phyloP scores from a whole-genome alignment of 2,888 invertebrate genomes.

The Oscheius sp. region DNA sequence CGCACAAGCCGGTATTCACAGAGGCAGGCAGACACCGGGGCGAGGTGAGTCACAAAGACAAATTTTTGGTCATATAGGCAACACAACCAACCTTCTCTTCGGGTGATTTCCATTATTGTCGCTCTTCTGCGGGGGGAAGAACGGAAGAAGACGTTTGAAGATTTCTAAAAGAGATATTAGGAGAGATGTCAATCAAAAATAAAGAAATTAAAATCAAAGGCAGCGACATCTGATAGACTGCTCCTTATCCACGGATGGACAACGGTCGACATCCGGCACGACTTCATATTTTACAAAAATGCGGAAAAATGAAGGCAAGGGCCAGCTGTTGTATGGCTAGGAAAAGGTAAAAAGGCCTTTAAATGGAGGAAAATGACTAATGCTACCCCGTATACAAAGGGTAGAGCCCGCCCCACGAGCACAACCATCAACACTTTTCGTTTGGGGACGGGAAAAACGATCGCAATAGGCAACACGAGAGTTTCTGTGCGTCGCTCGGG shows the following conservation, averaged over 20 bases:
- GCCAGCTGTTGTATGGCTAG: not conserved
- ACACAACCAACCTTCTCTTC: constrained; percentile 31
- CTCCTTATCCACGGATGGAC: too few species aligned
- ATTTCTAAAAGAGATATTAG: not conserved
- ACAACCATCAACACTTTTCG: not conserved
- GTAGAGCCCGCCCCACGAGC: not conserved
- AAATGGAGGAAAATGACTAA: constrained; percentile 6
- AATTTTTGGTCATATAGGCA: not conserved
- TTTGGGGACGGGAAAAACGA: too few species aligned
- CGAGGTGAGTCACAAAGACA: not conserved
- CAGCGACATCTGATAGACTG: too few species aligned
- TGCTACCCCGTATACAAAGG: not conserved
- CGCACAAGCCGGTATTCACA: too few species aligned
- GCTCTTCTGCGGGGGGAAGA: constrained; percentile 25
- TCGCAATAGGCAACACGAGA: too few species aligned
- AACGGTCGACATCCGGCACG: too few species aligned
- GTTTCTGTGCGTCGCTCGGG: constrained; percentile 15
- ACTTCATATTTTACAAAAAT: too few species aligned
- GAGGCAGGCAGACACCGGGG: not conserved
- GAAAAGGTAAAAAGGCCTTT: too few species aligned
- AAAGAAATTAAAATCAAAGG: too few species aligned
- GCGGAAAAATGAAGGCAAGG: not conserved
- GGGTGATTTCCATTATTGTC: constrained; percentile 32
- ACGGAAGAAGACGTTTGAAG: not conserved
- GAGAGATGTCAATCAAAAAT: too few species aligned